Evolutionary conservation across 1,140 invertebrate species (phyloP).

Genomic region (Drosophila willistoni): DNA sequence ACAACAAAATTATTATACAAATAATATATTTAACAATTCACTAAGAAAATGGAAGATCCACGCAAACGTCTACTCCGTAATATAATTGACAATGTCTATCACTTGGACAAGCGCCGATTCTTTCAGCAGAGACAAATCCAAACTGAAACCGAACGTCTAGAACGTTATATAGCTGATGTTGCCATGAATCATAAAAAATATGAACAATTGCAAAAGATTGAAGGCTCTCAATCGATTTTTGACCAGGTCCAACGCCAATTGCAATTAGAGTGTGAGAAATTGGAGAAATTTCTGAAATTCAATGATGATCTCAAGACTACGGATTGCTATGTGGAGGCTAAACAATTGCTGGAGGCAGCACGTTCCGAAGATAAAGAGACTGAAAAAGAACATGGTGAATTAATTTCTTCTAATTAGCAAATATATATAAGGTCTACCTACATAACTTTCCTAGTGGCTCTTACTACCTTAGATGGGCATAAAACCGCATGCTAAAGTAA

Average conservation of each 20-base stretch:
- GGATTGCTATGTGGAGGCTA: slow-evolving; percentile 27
- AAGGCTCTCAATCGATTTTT: slow-evolving; percentile 1
- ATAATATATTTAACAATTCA: not conserved
- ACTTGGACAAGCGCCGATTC: slow-evolving; percentile 4
- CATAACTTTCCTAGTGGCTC: too few relatives aligned
- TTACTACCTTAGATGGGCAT: too few relatives aligned
- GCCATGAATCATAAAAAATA: slow-evolving; percentile 13
- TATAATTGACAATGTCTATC: slow-evolving; percentile 27
- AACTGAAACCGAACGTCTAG: slow-evolving; percentile 19
- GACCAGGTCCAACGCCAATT: slow-evolving; percentile 2
- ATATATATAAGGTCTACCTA: too few relatives aligned
- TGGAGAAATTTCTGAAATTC: slow-evolving; percentile 22
- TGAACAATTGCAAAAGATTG: slow-evolving; percentile 26
- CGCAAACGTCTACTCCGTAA: slow-evolving; percentile 24
- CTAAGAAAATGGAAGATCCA: slow-evolving; percentile 29
- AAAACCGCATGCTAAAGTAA: slow-evolving; percentile 65
- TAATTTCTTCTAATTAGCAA: too few relatives aligned
- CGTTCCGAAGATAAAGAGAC: not conserved
- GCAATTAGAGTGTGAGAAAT: not conserved
- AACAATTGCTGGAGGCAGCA: slow-evolving; percentile 5
- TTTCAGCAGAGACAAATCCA: slow-evolving; percentile 24
- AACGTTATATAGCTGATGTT: not conserved
- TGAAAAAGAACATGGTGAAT: too few relatives aligned
- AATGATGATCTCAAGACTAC: slow-evolving; percentile 22
- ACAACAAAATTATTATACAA: not conserved